Evolutionary conservation across 2,797 vertebrate species (phyloP).

Genomic region (Rhincodon typus): DNA sequence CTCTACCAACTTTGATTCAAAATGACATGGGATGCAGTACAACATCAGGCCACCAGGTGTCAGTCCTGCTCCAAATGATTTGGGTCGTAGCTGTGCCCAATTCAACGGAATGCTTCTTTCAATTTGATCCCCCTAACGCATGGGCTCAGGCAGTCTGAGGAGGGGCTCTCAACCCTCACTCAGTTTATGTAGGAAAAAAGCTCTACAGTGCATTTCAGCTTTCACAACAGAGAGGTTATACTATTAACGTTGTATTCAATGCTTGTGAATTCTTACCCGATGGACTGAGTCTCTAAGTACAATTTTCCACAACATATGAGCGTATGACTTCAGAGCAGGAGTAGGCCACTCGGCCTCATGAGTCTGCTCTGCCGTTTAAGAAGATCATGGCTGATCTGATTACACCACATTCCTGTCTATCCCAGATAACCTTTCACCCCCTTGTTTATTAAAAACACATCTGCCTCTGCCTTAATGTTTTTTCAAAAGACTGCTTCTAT

Average conservation of each 20-base stretch:
- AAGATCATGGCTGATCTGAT: too few relatives aligned
- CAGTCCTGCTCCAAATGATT: neutral
- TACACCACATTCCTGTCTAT: too few relatives aligned
- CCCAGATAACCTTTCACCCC: too few relatives aligned
- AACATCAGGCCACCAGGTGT: neutral
- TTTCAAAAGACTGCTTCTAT: too few relatives aligned
- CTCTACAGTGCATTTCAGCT: neutral
- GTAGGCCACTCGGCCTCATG: too few relatives aligned
- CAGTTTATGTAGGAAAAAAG: neutral
- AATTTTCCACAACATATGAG: too few relatives aligned
- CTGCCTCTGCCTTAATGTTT: too few relatives aligned
- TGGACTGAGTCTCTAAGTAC: too few relatives aligned
- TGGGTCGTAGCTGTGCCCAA: neutral
- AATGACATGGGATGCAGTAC: neutral
- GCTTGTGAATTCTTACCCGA: neutral
- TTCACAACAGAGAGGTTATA: neutral
- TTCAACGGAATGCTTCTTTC: neutral
- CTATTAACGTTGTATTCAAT: neutral
- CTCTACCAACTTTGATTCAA: neutral
- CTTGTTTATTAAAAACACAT: too few relatives aligned
- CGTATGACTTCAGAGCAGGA: too few relatives aligned
- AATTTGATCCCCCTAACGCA: neutral
- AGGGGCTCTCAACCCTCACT: neutral
- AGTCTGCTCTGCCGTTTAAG: too few relatives aligned
- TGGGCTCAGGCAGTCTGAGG: too few relatives aligned